phyloP scores from a whole-genome alignment of 2,888 invertebrate genomes.

The Antheraea assamensis region DNA sequence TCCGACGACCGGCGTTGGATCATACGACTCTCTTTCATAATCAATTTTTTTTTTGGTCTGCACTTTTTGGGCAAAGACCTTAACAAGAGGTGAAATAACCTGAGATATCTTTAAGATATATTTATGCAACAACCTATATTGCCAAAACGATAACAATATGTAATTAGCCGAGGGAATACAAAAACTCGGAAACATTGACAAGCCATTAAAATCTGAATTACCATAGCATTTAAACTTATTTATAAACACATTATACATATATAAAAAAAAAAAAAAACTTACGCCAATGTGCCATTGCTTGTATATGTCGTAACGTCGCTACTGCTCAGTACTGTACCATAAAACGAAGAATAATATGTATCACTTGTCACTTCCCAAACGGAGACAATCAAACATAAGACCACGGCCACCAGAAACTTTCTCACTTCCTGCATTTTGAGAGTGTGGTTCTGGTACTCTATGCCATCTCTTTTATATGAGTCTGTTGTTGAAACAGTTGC shows the following conservation, averaged over 20 bases:
- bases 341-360: slow-evolving; percentile 18
- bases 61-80: no score
- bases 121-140: no score
- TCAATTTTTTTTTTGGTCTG: no score
- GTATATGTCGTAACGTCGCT: slow-evolving; percentile 9
- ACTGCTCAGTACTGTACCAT: not conserved
- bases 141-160: no score
- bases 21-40: no score
- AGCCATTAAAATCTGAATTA: no score
- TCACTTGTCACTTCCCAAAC: not conserved
- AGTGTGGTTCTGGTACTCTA: slow-evolving; percentile 26
- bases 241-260: not conserved
- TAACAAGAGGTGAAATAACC: no score
- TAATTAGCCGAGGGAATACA: no score
- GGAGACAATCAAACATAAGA: not conserved
- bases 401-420: slow-evolving; percentile 2
- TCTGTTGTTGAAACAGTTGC: slow-evolving; percentile 25
- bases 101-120: no score
- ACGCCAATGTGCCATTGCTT: slow-evolving; percentile 20
- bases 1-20: no score
- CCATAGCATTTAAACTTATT: no score
- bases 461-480: not conserved
- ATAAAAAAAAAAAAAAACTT: slow-evolving; percentile 1
- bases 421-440: slow-evolving; percentile 14
- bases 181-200: no score